Evolutionary conservation across 2,113 vertebrate genomes (phyloP).

Genomic region (Tupaia tana): DNA sequence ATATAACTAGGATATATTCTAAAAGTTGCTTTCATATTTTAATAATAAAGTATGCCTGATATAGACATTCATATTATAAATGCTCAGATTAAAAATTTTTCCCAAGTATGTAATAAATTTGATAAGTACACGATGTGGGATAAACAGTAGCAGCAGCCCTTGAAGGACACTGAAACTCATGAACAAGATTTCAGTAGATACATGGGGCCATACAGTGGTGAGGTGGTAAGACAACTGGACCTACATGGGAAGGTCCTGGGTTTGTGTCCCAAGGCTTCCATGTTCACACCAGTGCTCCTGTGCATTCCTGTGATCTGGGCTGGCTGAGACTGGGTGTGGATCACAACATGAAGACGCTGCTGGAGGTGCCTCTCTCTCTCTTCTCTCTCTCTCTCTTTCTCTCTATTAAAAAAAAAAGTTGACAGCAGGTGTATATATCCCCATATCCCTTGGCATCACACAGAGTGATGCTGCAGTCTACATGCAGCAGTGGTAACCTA

Average conservation of each 20-base stretch:
- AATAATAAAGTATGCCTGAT: not conserved
- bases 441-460: not conserved
- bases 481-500: not conserved
- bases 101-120: not conserved
- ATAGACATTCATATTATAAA: not conserved
- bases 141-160: not conserved
- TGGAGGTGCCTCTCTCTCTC: too few species aligned
- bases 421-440: not conserved
- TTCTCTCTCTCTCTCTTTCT: too few species aligned
- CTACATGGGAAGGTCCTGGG: too few species aligned
- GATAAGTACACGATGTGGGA: not conserved
- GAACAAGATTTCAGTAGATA: not conserved
- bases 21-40: constrained; percentile 2
- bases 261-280: too few species aligned
- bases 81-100: not conserved
- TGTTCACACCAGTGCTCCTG: too few species aligned
- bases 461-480: not conserved
- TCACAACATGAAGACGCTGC: too few species aligned
- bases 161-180: not conserved
- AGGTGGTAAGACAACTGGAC: too few species aligned
- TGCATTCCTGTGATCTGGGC: too few species aligned
- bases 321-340: too few species aligned
- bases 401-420: not conserved
- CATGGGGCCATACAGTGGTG: too few species aligned
- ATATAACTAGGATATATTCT: not conserved